Evolutionary conservation across 1,140 invertebrate genomes (phyloP).

Genomic region (Homarus americanus): DNA sequence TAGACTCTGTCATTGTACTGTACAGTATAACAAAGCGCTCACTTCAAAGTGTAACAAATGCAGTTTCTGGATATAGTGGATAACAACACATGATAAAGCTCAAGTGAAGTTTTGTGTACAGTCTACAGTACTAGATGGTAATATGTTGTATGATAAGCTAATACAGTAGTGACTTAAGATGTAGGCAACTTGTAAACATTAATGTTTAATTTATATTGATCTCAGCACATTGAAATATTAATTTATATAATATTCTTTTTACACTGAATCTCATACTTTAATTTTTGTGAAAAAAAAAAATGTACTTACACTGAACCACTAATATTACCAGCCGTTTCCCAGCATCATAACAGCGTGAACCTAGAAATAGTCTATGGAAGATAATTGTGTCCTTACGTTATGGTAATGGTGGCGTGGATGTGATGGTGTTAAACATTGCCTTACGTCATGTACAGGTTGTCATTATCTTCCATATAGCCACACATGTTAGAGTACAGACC

Average conservation of each 20-base stretch:
- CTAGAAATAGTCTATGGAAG: background rate
- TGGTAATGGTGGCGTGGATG: background rate
- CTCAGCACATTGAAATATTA: background rate
- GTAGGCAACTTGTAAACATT: conserved; percentile 3
- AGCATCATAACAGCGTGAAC: conserved; percentile 5
- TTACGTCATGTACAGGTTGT: conserved; percentile 11
- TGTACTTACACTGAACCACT: background rate
- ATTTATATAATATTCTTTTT: conserved; percentile 29
- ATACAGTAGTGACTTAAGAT: conserved; percentile 19
- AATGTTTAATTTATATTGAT: conserved; percentile 19
- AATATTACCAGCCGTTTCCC: conserved; percentile 14
- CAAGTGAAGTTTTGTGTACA: background rate
- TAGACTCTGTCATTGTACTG: conserved; percentile 6
- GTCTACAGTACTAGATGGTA: conserved; percentile 43
- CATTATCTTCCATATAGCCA: conserved; percentile 1
- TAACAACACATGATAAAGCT: background rate
- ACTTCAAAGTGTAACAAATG: background rate
- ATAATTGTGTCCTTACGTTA: background rate
- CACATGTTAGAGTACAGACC: conserved; percentile 19
- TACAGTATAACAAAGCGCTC: background rate
- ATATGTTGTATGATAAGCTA: conserved; percentile 17
- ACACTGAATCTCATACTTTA: conserved; percentile 21
- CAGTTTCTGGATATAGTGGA: background rate
- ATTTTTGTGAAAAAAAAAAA: conserved; percentile 4
- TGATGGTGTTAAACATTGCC: conserved; percentile 16